Base-by-base conservation (phyloP, 2,797 vertebrate species). In the Manis crassicaudata region DNA sequence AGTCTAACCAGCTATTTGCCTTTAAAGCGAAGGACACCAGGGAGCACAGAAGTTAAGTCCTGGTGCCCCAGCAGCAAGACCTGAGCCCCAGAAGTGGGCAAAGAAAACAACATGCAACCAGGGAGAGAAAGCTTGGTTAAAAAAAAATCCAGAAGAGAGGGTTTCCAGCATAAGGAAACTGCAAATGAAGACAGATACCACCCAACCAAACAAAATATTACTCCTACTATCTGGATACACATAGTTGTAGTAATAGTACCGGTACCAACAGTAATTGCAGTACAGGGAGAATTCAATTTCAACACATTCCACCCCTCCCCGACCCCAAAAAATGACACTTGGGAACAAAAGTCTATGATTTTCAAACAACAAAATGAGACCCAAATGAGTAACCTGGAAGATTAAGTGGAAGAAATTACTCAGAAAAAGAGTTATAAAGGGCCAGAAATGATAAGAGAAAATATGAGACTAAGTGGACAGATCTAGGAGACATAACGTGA, bases 101-200 rank as follows among this genome's bases (percentile, higher is more conserved):
- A 54, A 81, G 58, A 86, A 81, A 88, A 63, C 9, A 76, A 50
- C 20, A 43, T 67, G 29, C 7, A 52, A 56, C 20, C n/a, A 58
- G 20, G 23, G 27, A 68, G 27, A 73, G 27, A 35, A 80, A 37
- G 20, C 16, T 43, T n/a, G 27, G 18, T 65, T 18, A 83, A 67
- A 90, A 67, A 67, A 90, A 52, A 4, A 43, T 75, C 25, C n/a
- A 72, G 21, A 54, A 92, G n/a, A 82, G 27, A 91, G 25, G 52
- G 40, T 82, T 67, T 93, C 43, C 68, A 70, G 32, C 35, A 46
- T 91, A 88, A 77, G 23, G 77, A 29, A 95, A 67, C 79, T 82
- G 3, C 35, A 86, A 91, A 70, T 25, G 6, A 56, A 88, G 67
- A 50, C 9, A 88, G 25, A 14, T 23, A 27, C 52, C 46, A 82